Base-by-base conservation (phyloP, 1,140 invertebrate species). In the Lineus longissimus region DNA sequence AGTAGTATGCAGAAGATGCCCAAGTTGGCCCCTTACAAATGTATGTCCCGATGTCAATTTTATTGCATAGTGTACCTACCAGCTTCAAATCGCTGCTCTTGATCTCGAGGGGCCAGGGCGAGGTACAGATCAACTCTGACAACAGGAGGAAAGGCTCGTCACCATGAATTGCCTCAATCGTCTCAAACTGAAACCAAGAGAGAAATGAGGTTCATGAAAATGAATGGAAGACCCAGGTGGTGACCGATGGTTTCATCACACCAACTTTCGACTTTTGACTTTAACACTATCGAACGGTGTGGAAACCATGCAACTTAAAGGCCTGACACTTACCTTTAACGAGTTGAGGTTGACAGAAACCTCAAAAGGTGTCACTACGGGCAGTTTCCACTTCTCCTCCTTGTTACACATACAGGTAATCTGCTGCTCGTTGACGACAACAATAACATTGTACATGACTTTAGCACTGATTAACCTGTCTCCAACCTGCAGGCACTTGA, bases 101-200 rank as follows among this genome's bases (percentile, higher is more conserved):
- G n/a, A 83, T 74, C 45, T 74, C 66, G 7, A 83, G 62, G 7
- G 77, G 69, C 72, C 79, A 78, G n/a, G 78, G 74, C 22, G 81
- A 78, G 7, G 71, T 73, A 66, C 76, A 81, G n/a, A 67, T 70
- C 4, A 83, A 67, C 58, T 81, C 79, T 15, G 76, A 72, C 59
- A 76, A 73, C 54, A 82, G 41, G 17, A 81, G 67, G 68, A 81
- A 81, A 41, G 73, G 77, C 64, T 75, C 79, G 59, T 76, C 76
- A 56, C 72, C 70, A 67, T 73, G 76, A 23, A 79, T 70, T 19
- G 68, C 66, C 64, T 77, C 77, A 55, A 77, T 68, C 7, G 68
- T 64, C 59, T 79, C 75, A 75, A 76, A 79, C 75, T 79, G 64
- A 17, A 61, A 72, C 36, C 57, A 57, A 59, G 57, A 36, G 43